phyloP scores from a whole-genome alignment of 2,797 vertebrate species.

The Spinus olivaceus region DNA sequence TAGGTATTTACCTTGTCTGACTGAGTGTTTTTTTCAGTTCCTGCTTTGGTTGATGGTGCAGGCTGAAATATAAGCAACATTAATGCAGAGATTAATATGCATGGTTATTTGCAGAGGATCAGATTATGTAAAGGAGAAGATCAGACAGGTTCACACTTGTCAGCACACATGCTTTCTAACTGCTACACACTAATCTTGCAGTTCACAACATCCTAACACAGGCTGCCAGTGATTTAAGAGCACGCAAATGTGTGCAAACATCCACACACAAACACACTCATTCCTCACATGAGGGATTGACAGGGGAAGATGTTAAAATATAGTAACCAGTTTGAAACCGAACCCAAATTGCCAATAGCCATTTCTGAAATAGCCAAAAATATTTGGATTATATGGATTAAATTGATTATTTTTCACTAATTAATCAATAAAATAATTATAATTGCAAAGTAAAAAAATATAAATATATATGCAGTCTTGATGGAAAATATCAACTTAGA shows the following conservation, averaged over 20 bases:
- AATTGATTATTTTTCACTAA: not conserved
- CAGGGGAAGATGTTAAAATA: not conserved
- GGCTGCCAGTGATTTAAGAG: not conserved
- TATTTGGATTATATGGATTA: not conserved
- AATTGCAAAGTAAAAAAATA: not conserved
- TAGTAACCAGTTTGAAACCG: not conserved
- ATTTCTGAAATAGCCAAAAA: not conserved
- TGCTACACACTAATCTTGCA: too few relatives aligned
- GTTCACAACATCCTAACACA: not conserved
- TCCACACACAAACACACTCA: not conserved
- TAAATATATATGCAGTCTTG: not conserved
- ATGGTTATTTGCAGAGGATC: not conserved
- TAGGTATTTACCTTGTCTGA: slow-evolving; percentile 2
- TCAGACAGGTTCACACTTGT: not conserved
- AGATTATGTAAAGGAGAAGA: not conserved
- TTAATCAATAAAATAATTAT: not conserved
- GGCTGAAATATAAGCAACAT: not conserved
- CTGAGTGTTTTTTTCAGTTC: not conserved
- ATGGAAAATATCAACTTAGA: not conserved
- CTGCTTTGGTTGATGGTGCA: not conserved
- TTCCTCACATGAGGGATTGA: accelerated
- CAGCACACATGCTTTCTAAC: not conserved
- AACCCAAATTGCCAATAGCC: not conserved
- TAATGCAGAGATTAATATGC: not conserved
- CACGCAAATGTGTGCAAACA: not conserved